phyloP scores from a whole-genome alignment of 1,140 invertebrate genomes.

The Carposina sasakii region DNA sequence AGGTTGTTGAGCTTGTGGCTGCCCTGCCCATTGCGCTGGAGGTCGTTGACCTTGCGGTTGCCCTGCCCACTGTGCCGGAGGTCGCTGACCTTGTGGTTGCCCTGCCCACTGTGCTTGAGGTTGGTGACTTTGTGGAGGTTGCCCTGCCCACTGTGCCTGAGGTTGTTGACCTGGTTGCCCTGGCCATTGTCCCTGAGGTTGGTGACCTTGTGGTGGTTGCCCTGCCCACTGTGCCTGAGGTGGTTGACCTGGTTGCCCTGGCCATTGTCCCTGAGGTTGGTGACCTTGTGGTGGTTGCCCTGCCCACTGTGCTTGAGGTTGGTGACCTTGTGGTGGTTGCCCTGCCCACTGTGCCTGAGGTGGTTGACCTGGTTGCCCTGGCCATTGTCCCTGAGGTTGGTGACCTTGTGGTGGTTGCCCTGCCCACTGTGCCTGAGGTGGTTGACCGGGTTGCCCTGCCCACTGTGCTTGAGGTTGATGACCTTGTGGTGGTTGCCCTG shows the following conservation, averaged over 20 bases:
- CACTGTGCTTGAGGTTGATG: not conserved
- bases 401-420: not conserved
- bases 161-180: not conserved
- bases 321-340: not conserved
- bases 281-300: not conserved
- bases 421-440: not conserved
- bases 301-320: too few relatives aligned
- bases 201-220: too few relatives aligned
- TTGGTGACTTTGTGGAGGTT: not conserved
- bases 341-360: not conserved
- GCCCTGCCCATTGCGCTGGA: not conserved
- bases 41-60: not conserved
- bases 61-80: not conserved
- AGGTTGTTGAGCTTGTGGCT: too few relatives aligned
- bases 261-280: not conserved
- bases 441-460: too few relatives aligned
- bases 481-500: not conserved
- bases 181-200: too few relatives aligned
- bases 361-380: not conserved
- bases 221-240: constrained; percentile 3
- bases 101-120: not conserved
- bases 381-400: not conserved
- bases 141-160: not conserved
- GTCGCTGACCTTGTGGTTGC: too few relatives aligned
- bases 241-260: not conserved